Percentiles rank a stretch among this genome's conserved stretches.
These are phyloP conservation scores for Aramus guarauna DNA, from an alignment of 2,113 vertebrate species.

Conservation along the genomic window DNA sequence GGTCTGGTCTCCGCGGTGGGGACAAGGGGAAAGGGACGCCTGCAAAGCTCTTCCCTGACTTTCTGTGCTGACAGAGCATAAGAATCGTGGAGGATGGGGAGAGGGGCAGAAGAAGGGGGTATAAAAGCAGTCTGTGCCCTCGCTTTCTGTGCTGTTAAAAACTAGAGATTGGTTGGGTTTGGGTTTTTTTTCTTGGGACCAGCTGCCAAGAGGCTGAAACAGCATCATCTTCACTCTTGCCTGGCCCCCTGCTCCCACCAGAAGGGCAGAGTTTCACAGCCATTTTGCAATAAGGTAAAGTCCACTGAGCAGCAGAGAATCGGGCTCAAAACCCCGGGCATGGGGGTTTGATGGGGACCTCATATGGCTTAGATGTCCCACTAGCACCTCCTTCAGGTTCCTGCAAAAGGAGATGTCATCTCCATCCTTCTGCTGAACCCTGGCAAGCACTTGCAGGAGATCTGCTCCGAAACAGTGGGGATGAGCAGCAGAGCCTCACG, in stretches of 20 bases:
- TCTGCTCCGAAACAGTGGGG: accelerated
- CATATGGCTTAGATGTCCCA: neutral
- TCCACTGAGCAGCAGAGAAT: neutral
- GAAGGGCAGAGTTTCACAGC: neutral
- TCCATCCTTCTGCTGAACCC: neutral
- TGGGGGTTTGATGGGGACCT: neutral
- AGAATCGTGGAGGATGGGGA: neutral
- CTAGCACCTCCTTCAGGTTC: neutral
- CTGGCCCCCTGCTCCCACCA: neutral
- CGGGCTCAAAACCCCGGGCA: accelerated
- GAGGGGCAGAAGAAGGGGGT: neutral
- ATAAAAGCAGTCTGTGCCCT: neutral
- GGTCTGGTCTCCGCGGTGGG: accelerated
- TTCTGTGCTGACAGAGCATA: neutral
- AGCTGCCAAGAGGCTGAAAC: neutral
- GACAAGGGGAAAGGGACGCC: neutral
- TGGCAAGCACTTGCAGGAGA: neutral
- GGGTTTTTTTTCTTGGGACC: neutral
- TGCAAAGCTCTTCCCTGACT: neutral
- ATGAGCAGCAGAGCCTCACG: neutral
- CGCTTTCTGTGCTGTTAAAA: neutral
- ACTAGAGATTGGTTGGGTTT: no score
- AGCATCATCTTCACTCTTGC: neutral
- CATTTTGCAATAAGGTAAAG: neutral
- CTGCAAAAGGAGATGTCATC: neutral